phyloP scores from a whole-genome alignment of 2,113 vertebrate species.

The Bos indicus region DNA sequence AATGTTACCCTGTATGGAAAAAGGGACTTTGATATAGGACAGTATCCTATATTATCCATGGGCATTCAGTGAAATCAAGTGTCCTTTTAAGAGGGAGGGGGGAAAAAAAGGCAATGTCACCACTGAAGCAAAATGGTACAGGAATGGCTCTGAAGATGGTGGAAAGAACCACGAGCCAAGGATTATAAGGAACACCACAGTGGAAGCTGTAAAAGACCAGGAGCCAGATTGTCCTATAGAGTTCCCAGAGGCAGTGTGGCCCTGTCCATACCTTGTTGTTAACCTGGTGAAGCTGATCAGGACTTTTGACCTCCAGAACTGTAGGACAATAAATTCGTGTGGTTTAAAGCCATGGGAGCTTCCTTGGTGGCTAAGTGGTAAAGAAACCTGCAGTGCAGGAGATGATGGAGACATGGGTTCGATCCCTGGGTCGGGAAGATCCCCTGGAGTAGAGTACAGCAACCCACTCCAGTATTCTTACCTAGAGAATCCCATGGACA shows the following conservation, averaged over 20 bases:
- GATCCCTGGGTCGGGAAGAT: fast-evolving
- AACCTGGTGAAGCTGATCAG: neutral
- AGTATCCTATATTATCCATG: neutral
- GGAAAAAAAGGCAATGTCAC: fast-evolving
- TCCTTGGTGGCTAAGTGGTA: neutral
- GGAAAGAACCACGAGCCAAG: neutral
- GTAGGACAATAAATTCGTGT: neutral
- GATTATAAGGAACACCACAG: no score
- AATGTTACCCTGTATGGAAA: neutral
- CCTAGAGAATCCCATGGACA: neutral
- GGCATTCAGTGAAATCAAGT: neutral
- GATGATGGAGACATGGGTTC: neutral
- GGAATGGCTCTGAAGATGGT: neutral
- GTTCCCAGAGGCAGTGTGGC: fast-evolving
- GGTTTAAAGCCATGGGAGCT: neutral
- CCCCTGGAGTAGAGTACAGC: neutral
- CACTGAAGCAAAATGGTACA: neutral
- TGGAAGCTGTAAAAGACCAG: neutral
- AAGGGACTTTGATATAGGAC: neutral
- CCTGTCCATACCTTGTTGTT: no score
- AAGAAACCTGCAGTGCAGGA: neutral
- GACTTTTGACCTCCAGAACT: neutral
- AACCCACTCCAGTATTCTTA: neutral
- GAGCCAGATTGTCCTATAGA: neutral
- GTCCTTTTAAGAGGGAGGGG: neutral